Base-by-base conservation (phyloP, 2,113 vertebrate species). In the Nestor notabilis region DNA sequence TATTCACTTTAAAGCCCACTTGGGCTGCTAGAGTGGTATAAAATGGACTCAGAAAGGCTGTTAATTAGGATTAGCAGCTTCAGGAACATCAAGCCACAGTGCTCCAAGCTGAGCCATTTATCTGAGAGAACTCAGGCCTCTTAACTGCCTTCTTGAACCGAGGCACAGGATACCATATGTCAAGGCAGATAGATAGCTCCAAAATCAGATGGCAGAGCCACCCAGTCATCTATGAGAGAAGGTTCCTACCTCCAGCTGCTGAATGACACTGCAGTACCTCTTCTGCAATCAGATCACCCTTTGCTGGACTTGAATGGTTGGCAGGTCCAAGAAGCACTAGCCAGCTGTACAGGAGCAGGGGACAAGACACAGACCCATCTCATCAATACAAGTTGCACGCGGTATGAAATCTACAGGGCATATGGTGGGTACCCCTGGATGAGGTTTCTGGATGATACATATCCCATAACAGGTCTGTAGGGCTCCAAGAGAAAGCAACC, bases 21-120 rank as follows among this genome's bases (percentile, higher is more conserved):
- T 89, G 88, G 90, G 83, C 80, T 95, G 70, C 83, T 87, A 80
- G 53, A 96, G 77, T 84, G 74, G 61, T 93, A 35, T 58, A 65
- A 95, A 95, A 95, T 79, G 90, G 65, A 58, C 80, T 89, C 53
- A 49, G 53, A 82, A 96, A 96, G 94, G 63, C 92, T 85, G 87
- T 91, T 92, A 95, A 96, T 95, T 95, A 94, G 91, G 81, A 92
- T 87, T 84, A 95, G 56, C 53, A 89, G 63, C 83, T 92, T 79
- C 83, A 83, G 80, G 77, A 92, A 60, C 83, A 89, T 49, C 72
- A 75, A 86, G 61, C 33, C 64, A 47, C 80, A 28, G 35, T 41
- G 80, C 90, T 89, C 60, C 72, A 91, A 87, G 69, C 55, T 53
- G 72, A 92, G 80, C 60, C 69, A 61, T 93, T 95, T 90, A 61